Base-by-base conservation (phyloP, 2,113 vertebrate genomes). In the Aegithalos caudatus region DNA sequence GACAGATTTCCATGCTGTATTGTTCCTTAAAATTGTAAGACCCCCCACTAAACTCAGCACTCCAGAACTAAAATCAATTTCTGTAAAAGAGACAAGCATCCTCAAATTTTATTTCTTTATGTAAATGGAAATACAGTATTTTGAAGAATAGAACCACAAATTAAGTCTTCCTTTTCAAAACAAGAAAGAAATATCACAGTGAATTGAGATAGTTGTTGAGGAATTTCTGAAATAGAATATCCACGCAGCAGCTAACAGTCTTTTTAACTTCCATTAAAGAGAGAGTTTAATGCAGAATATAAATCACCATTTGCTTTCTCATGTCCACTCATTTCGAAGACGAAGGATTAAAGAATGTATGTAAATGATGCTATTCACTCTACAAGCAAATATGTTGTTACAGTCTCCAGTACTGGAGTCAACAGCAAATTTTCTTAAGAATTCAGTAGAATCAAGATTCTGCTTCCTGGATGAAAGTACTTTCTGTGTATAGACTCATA, bases 21-120 rank as follows among this genome's bases (percentile, higher is more conserved):
- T 61, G 12, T 13, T 22, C 35, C 14, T 57, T 61, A 53, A 44
- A 47, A n/a, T n/a, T 6, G 42, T 10, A 45, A 33, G 23, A 50
- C 2, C 1, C 0, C 2, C 4, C 27, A 45, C 18, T 10, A 58
- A 87, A 66, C 8, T 7, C 10, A 67, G 2, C 35, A 31, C 9
- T 77, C 10, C 10, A 60, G 15, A 86, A 8, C 8, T 78, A 45
- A 54, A 27, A 10, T 44, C 67, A 2, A 4, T n/a, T 78, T 79
- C 37, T 65, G 40, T 53, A 81, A 18, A 78, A 40, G 12, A 78
- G 22, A 28, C 2, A 62, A 66, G 1, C 2, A 88, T 23, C 18
- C 5, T 66, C 29, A 73, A 16, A 19, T 19, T 86, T 64, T 54
- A 31, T 80, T 60, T 61, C 28, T 78, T 67, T 71, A 66, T 22